These are phyloP conservation scores for Halyomorpha halys DNA, from an alignment of 1,140 invertebrate genomes.

Conservation along the genomic window DNA sequence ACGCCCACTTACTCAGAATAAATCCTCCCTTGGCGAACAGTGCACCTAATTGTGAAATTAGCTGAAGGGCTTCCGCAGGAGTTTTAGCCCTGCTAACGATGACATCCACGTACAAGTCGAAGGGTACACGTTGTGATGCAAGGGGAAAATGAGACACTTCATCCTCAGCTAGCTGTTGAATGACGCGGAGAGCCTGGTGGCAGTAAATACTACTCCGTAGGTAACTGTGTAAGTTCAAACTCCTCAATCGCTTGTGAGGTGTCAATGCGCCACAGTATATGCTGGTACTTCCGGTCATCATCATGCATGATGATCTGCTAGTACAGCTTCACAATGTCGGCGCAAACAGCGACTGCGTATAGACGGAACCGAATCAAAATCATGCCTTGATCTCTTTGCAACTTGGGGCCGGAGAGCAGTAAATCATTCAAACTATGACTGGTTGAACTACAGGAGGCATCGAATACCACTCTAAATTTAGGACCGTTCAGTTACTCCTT, in stretches of 20 bases:
- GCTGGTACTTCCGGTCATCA: too few species aligned
- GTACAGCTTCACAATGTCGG: constrained; percentile 37
- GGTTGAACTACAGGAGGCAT: too few species aligned
- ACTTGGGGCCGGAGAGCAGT: too few species aligned
- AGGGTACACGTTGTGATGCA: too few species aligned
- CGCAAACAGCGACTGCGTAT: constrained; percentile 28
- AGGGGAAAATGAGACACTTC: constrained; percentile 29
- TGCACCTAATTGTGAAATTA: too few species aligned
- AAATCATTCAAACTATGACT: too few species aligned
- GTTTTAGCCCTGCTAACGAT: constrained; percentile 33
- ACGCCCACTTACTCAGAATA: constrained; percentile 26
- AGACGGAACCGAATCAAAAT: too few species aligned
- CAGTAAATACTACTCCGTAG: constrained; percentile 34
- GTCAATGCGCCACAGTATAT: constrained; percentile 31
- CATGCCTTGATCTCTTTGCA: too few species aligned
- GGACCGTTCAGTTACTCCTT: too few species aligned
- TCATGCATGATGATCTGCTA: too few species aligned
- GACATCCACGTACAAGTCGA: constrained; percentile 40
- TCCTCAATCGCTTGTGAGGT: constrained; percentile 24
- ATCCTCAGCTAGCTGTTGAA: constrained; percentile 34
- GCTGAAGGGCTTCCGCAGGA: constrained; percentile 25
- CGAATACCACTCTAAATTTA: too few species aligned
- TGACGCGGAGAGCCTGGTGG: constrained; percentile 32
- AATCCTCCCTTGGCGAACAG: constrained; percentile 27
- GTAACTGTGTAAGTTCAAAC: constrained; percentile 35